Evolutionary conservation across 2,113 vertebrate species (phyloP).

Genomic region (Rousettus leschenaultii): DNA sequence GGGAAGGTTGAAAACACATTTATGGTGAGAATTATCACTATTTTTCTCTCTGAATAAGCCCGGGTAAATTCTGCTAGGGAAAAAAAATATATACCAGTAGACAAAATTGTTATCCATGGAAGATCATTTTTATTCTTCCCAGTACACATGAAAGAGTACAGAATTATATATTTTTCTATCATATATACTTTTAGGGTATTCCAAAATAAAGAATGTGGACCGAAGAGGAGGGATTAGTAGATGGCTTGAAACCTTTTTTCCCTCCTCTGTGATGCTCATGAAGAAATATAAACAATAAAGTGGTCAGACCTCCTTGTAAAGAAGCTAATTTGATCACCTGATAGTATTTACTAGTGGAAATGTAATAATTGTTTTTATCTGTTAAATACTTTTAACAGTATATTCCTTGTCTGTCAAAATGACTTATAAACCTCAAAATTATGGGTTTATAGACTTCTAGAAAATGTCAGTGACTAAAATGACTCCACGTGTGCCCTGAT

Average conservation of each 20-base stretch:
- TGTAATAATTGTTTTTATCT: not conserved
- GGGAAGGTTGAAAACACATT: not conserved
- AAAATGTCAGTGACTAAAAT: not conserved
- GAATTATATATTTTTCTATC: not conserved
- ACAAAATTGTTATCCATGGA: not conserved
- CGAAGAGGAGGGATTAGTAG: not conserved
- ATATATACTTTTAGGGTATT: not conserved
- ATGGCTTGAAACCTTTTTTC: not conserved
- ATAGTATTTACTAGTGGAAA: not conserved
- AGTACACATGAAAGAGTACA: not conserved
- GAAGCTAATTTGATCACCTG: not conserved
- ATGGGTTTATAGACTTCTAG: not conserved
- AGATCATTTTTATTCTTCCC: not conserved
- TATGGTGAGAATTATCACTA: not conserved
- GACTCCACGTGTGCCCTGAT: not conserved
- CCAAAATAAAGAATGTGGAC: not conserved
- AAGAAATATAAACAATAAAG: not conserved
- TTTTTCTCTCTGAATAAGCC: not conserved
- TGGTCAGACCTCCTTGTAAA: not conserved
- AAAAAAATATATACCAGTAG: not conserved
- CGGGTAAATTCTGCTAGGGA: not conserved
- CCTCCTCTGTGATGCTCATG: not conserved
- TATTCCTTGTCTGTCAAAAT: not conserved
- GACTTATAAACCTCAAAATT: not conserved
- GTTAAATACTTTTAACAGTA: not conserved